A percentile compares a stretch with the other conserved stretches of the same genome.
These are phyloP conservation scores for Glossophaga mutica DNA, from an alignment of 2,797 vertebrate species.

Conservation along the genomic window DNA sequence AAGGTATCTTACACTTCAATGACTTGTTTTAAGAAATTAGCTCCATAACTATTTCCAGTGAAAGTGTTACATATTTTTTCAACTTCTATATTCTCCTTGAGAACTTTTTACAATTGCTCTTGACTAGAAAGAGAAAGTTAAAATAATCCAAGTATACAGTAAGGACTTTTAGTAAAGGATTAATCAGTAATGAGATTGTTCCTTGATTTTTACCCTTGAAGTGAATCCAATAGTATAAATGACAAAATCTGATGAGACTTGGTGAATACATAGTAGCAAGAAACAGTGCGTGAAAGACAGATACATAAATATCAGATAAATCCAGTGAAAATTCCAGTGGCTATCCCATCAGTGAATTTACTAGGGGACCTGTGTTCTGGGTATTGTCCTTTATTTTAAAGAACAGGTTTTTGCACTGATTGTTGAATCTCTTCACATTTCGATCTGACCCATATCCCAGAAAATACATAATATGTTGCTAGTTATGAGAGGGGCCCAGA, in stretches of 20 bases:
- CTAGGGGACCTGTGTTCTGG: not conserved
- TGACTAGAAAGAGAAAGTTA: not conserved
- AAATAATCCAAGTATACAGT: not conserved
- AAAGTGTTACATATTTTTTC: not conserved
- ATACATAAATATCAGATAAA: not conserved
- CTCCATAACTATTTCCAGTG: not conserved
- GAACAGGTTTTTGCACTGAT: not conserved
- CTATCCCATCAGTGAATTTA: not conserved
- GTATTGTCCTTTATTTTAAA: not conserved
- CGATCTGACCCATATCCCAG: not conserved
- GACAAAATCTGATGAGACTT: not conserved
- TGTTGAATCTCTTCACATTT: not conserved
- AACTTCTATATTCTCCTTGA: not conserved
- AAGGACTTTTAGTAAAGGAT: not conserved
- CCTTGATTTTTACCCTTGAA: not conserved
- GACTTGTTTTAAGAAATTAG: not conserved
- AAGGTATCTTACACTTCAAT: not conserved
- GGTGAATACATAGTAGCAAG: not conserved
- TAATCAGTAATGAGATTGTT: not conserved
- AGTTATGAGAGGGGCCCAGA: not conserved
- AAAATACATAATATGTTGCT: not conserved
- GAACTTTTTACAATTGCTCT: not conserved
- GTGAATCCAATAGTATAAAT: not conserved
- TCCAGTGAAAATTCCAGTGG: not conserved
- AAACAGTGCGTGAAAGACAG: not conserved